Percentiles rank a stretch among this genome's conserved stretches.
Conservation (phyloP, 2,113 vertebrate species). For the Oreochromis tanganicae region DNA sequence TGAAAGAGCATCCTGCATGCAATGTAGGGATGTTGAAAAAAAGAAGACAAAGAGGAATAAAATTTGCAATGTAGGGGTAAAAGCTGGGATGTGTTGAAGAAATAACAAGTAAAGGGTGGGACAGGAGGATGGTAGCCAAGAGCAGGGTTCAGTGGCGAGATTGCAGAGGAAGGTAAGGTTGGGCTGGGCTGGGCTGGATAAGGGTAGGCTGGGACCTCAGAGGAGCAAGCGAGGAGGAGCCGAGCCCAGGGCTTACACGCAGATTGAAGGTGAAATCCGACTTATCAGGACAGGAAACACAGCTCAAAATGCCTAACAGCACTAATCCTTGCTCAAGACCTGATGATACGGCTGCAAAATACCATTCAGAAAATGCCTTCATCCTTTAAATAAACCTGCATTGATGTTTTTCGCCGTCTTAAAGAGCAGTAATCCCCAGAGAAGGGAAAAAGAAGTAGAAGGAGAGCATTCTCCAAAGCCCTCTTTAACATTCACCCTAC, state of each 20-base stretch:
- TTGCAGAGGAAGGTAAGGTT: constrained; percentile 18
- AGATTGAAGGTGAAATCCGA: constrained; percentile 71
- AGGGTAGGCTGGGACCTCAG: constrained; percentile 54
- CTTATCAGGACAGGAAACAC: constrained; percentile 73
- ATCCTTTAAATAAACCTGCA: constrained; percentile 73
- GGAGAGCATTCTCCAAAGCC: constrained; percentile 61
- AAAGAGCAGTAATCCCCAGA: constrained; percentile 68
- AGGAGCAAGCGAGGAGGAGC: constrained; percentile 62
- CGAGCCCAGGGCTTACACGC: constrained; percentile 67
- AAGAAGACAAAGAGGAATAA: not conserved
- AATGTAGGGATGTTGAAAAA: not conserved
- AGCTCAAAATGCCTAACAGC: constrained; percentile 70
- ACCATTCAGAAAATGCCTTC: constrained; percentile 71
- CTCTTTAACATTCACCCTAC: constrained; percentile 70
- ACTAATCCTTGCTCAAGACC: constrained; percentile 72
- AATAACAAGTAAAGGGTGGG: constrained; percentile 8
- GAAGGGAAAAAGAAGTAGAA: constrained; percentile 44
- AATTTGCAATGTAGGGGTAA: not conserved
- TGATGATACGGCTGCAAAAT: constrained; percentile 67
- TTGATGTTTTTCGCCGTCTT: constrained; percentile 69
- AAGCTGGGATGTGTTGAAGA: not conserved
- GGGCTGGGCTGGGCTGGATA: constrained; percentile 48
- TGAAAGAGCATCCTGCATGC: constrained; percentile 5
- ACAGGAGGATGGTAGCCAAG: not conserved
- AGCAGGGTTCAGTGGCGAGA: constrained; percentile 2